Base-by-base conservation (phyloP, 2,797 vertebrate species). In the Fistularia commersonii region DNA sequence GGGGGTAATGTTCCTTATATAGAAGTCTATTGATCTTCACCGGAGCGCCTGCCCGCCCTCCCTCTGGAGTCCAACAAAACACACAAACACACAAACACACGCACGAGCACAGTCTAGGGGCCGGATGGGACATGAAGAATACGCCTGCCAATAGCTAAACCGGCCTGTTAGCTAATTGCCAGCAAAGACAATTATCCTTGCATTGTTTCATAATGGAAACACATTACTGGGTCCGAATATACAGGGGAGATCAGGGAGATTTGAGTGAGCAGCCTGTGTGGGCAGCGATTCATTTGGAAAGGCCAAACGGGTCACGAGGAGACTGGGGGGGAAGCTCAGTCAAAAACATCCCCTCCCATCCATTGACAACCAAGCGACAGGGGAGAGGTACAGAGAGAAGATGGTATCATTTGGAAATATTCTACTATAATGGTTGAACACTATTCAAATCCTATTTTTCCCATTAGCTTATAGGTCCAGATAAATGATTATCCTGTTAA, bases 81-180 rank as follows among this genome's bases (percentile, higher is more conserved):
- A 61, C 72, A 74, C 47, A 76, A 39, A 64, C 61, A 78, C 63
- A 67, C 47, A 60, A 34, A 56, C n/a, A 46, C 62, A 77, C 58
- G 51, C 61, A 57, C 66, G 41, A 72, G 64, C 8, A 7, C 42
- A 63, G 89, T 90, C 87, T 87, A 87, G 86, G 81, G 57, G 54
- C 60, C 58, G 65, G 84, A 11, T 9, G 40, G 83, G 90, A 85
- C 87, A 91, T 94, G 95, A 98, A 92, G 87, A 92, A 97, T 97
- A 92, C 75, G 76, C 91, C 90, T 94, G 93, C 93, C 94, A 91
- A 94, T 93, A 95, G 92, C 88, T 92, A 92, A 93, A 93, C 90
- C 93, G 95, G 95, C 94, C 92, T 94, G 93, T 94, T 93, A 93
- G 93, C 93, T 96, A 96, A 96, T 95, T 94, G 93, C 94, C 90